phyloP scores from a whole-genome alignment of 1,140 invertebrate species.

The Philaenus spumarius region DNA sequence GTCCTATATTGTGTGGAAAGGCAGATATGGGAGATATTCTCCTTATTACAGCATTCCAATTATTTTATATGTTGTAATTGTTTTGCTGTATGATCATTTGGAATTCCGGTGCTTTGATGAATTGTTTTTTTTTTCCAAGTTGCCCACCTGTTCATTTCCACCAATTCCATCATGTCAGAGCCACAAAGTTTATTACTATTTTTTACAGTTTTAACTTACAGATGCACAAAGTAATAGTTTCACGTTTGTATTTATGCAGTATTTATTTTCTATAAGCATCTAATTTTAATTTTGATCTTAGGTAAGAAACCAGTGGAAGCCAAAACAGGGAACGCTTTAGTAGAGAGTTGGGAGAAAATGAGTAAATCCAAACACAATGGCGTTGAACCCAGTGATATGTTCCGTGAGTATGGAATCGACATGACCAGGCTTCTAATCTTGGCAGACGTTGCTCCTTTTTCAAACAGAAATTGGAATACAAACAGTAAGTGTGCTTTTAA shows the following conservation, averaged over 20 bases:
- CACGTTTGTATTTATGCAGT: neutral
- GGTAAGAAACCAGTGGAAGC: slow-evolving; percentile 53
- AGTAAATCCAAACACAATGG: slow-evolving; percentile 98
- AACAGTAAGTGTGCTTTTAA: slow-evolving; percentile 14
- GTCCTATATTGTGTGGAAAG: too few species aligned
- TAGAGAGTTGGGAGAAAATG: slow-evolving; percentile 94
- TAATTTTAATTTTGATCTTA: slow-evolving; percentile 17
- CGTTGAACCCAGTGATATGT: slow-evolving; percentile 80
- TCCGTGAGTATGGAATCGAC: slow-evolving; percentile 79
- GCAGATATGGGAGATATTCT: too few species aligned
- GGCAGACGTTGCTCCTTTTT: slow-evolving; percentile 76
- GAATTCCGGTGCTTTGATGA: too few species aligned
- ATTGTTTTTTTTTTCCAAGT: too few species aligned
- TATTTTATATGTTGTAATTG: too few species aligned
- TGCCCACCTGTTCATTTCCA: too few species aligned
- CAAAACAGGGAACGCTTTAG: slow-evolving; percentile 55
- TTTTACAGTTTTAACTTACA: neutral
- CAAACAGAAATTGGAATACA: slow-evolving; percentile 72
- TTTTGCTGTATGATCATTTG: too few species aligned
- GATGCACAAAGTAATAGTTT: neutral
- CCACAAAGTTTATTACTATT: too few species aligned
- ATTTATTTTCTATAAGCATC: neutral
- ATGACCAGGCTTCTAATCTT: slow-evolving; percentile 81
- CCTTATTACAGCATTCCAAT: too few species aligned
- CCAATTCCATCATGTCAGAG: too few species aligned